Evolutionary conservation across 2,888 invertebrate genomes (phyloP).

Genomic region (Hipparchia sbordonii): DNA sequence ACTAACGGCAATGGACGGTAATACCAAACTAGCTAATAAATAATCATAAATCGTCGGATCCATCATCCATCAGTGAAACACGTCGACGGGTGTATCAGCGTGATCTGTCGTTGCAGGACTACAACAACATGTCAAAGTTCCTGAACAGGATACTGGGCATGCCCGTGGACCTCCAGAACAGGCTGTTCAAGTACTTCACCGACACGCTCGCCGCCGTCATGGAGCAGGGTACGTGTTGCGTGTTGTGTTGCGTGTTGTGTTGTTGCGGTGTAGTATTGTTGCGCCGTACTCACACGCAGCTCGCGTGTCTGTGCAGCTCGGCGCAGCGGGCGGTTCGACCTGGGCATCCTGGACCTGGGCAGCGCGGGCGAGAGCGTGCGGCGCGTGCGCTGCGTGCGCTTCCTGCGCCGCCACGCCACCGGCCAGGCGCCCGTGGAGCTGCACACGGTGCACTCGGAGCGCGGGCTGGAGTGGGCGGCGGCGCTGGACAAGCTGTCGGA

Average conservation of each 20-base stretch:
- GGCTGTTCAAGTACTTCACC: slow-evolving; percentile 98
- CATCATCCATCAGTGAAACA: not conserved
- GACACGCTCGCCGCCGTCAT: slow-evolving; percentile 96
- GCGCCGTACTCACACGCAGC: too few relatives aligned
- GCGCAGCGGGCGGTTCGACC: slow-evolving; percentile 96
- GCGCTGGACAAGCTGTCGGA: slow-evolving; percentile 92
- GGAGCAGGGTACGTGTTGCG: slow-evolving; percentile 85
- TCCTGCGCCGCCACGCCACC: slow-evolving; percentile 94
- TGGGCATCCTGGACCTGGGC: slow-evolving; percentile 92
- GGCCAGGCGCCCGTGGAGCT: slow-evolving; percentile 97
- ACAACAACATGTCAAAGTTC: slow-evolving; percentile 99
- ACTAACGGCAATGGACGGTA: not conserved
- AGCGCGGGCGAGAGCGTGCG: slow-evolving; percentile 96
- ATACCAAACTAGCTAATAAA: not conserved
- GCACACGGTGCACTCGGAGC: slow-evolving; percentile 95
- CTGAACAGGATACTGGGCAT: slow-evolving; percentile 98
- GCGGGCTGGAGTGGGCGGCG: slow-evolving; percentile 94
- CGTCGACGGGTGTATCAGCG: not conserved
- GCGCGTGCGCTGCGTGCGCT: slow-evolving; percentile 91
- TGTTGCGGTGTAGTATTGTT: too few relatives aligned
- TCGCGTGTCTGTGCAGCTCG: slow-evolving; percentile 84
- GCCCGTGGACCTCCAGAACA: slow-evolving; percentile 98
- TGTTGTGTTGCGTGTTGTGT: not conserved
- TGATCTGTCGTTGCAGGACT: slow-evolving; percentile 83
- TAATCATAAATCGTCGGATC: not conserved